Percentiles rank a stretch among this genome's conserved stretches.
Conservation (phyloP, 1,140 invertebrate species). For the Sinonovacula constricta region DNA sequence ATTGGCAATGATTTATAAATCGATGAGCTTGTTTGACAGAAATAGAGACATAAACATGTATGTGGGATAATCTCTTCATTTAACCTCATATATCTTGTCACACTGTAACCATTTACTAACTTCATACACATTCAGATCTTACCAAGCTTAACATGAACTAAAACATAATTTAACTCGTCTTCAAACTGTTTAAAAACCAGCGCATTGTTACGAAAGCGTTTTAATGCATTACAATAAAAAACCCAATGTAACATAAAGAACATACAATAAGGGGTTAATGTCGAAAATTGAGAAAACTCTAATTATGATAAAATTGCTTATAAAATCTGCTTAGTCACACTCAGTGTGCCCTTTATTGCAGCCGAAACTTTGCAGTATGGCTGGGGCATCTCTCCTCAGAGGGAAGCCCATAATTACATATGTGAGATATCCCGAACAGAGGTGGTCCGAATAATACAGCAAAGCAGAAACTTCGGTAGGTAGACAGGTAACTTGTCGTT, state of each 20-base stretch:
- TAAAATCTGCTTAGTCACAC: slow-evolving; percentile 1
- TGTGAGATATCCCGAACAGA: slow-evolving; percentile 29
- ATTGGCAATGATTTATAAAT: too few species aligned
- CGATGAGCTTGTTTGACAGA: too few species aligned
- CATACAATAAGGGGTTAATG: neutral
- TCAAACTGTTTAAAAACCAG: too few species aligned
- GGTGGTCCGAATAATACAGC: slow-evolving; percentile 27
- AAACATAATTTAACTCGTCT: too few species aligned
- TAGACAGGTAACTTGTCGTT: neutral
- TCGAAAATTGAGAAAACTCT: neutral
- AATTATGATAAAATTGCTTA: too few species aligned
- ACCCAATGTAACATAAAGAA: neutral
- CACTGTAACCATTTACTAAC: too few species aligned
- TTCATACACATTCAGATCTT: too few species aligned
- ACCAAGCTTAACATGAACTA: too few species aligned
- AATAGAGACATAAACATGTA: too few species aligned
- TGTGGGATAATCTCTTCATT: too few species aligned
- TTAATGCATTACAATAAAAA: neutral
- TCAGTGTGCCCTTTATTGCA: slow-evolving; percentile 2
- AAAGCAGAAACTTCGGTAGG: slow-evolving; percentile 33
- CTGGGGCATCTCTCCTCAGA: neutral
- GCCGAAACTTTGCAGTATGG: slow-evolving; percentile 10
- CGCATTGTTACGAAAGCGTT: too few species aligned
- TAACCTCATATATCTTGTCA: too few species aligned
- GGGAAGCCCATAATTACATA: slow-evolving; percentile 22